Evolutionary conservation across 2,797 vertebrate species (phyloP), one percentile per base, ranked within the genome.

Genomic region (Oreortyx pictus): DNA sequence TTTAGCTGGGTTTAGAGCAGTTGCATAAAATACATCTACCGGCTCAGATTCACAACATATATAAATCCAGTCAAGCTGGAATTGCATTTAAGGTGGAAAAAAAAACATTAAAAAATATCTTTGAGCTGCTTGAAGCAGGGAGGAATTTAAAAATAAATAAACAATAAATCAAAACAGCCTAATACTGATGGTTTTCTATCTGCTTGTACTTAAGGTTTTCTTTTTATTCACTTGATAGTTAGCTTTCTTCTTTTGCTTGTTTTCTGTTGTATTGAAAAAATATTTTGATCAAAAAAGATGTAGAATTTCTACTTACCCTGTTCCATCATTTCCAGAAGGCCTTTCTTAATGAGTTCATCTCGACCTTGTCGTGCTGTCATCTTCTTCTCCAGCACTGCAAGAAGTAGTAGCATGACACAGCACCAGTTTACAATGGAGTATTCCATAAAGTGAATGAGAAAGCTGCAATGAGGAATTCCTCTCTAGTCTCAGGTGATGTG

Each of bases 331-430:
- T 99, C 98, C 89, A 98, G 97, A 18, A 98, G 97, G 33, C 97
- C 98, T 96, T 98, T 98, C 97, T 97, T 98, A 94, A 98, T 97
- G 68, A 98, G 97, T 72, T 99, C 98, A 70, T 99, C 98, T 46
- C 97, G 98, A 82, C 98, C 98, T 95, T 98, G 98, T 73, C 98
- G 97, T 60, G 96, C 93, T 7, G 98, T 97, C 91, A 98, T 98
- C 97, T 99, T 99, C 97, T 98, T 99, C 97, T 99, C 99, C 96
- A 97, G 96, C 8, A 96, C 99, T 99, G 95, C 72, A 81, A 6
- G 7, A 93, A 89, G 46, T 9, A 71, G 49, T 18, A 89, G 49
- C 72, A 79, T 62, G 94, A 92, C 73, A 95, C 31, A 92, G 82
- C 88, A 80, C 44, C 81, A 85, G 77, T 95, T 85, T 88, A 46